Evolutionary conservation across 2,888 invertebrate species (phyloP).

Genomic region (Thecophora atra): DNA sequence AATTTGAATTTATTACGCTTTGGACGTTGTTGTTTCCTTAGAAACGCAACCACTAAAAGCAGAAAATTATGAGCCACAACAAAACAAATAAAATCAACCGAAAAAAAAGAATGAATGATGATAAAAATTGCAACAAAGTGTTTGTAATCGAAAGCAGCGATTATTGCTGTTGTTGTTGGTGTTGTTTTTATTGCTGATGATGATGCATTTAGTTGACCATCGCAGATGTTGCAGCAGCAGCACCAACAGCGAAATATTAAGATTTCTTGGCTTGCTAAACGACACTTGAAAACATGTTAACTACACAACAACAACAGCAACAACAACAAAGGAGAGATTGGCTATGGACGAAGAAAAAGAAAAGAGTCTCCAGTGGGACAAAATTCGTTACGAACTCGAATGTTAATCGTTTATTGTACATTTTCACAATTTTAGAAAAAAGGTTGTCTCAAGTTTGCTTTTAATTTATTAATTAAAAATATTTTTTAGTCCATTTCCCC

Average conservation of each 20-base stretch:
- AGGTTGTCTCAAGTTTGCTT: no score
- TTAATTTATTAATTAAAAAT: no score
- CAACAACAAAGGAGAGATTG: not conserved
- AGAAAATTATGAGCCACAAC: not conserved
- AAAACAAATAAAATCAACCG: not conserved
- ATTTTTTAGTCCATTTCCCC: no score
- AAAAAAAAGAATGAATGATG: not conserved
- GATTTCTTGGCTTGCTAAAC: conserved; percentile 28
- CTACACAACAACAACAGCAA: not conserved
- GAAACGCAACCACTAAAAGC: no score
- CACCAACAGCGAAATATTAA: conserved; percentile 42
- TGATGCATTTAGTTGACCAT: not conserved
- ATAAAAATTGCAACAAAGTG: no score
- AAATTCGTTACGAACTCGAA: no score
- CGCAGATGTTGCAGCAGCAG: conserved; percentile 42
- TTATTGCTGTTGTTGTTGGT: no score
- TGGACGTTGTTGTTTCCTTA: no score
- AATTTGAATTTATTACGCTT: no score
- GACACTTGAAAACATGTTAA: conserved; percentile 11
- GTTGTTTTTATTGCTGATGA: not conserved
- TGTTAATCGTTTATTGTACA: no score
- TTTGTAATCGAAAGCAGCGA: no score
- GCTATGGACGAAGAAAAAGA: not conserved
- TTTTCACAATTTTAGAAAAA: no score
- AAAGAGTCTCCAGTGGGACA: not conserved